These are phyloP conservation scores for Cephonodes hylas DNA, from an alignment of 2,888 invertebrate species.

Conservation along the genomic window DNA sequence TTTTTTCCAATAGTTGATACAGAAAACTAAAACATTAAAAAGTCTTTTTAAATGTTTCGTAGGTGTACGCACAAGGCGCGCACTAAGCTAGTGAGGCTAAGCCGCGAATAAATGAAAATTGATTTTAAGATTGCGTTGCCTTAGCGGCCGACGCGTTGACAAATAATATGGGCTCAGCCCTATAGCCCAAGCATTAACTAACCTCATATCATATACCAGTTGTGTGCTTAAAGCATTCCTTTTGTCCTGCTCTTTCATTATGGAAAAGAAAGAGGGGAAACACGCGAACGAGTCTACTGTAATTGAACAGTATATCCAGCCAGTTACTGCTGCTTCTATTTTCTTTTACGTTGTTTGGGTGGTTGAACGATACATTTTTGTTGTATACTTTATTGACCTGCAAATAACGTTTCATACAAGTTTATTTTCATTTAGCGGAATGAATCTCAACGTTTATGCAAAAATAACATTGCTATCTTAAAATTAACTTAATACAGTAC, in stretches of 20 bases:
- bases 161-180: conserved; percentile 67
- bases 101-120: conserved; percentile 81
- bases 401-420: conserved; percentile 20
- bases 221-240: conserved; percentile 7
- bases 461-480: no score
- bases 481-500: no score
- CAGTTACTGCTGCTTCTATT: conserved; percentile 14
- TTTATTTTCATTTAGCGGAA: background rate
- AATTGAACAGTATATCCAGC: conserved; percentile 12
- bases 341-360: conserved; percentile 17
- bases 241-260: conserved; percentile 11
- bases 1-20: background rate
- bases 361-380: conserved; percentile 14
- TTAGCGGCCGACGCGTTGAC: conserved; percentile 61
- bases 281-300: conserved; percentile 5
- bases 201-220: conserved; percentile 21
- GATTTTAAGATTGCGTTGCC: conserved; percentile 76
- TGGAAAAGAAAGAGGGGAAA: conserved; percentile 13
- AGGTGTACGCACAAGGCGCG: conserved; percentile 51
- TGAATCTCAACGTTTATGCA: background rate
- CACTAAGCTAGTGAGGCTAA: conserved; percentile 68
- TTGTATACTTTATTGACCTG: conserved; percentile 16
- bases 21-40: background rate
- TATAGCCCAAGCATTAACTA: conserved; percentile 45
- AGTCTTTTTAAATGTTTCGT: conserved; percentile 20